Base-by-base conservation (phyloP, 2,888 invertebrate species). In the Oxystoma pomonae region DNA sequence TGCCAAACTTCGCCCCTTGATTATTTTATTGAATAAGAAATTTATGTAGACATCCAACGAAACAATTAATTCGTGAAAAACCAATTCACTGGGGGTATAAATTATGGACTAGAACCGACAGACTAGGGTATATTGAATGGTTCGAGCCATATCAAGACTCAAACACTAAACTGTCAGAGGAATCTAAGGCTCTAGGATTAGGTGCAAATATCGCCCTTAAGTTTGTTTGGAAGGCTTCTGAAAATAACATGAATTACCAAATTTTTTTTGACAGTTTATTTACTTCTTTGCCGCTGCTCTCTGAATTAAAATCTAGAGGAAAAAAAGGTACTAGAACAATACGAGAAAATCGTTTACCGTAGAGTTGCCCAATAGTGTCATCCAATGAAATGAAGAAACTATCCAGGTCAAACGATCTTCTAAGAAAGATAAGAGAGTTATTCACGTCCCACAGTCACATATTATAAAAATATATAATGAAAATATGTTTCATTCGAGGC, bases 1-100 rank as follows among this genome's bases (percentile, higher is more conserved):
- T 55, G n/a, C 62, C 16, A 66, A 66, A 60, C 21, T 66, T 19
- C 60, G 64, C 17, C 66, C 64, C 17, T 55, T 66, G n/a, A 22
- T 63, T 60, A 60, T 55, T 58, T n/a, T 55, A 49, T 21, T 67
- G 17, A 65, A 61, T 61, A 63, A 63, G 16, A 65, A 61, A 57
- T 63, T 60, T 59, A 59, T 65, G 50, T 59, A 63, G 20, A 21
- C 63, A 60, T 58, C 5, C 64, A 59, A 1, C 12, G 35, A n/a
- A 58, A 35, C 21, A 5, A 35, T 58, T 58, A 12, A 22, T 58
- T 58, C 50, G 22, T 3, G 58, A 49, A 7, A 58, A 49, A 52
- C 19, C 35, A 2, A 58, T 58, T 51, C 5, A 49, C 7, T 58
- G 58, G 3, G 3, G 18, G 53, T 52, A n/a, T n/a, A n/a, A n/a